phyloP scores from a whole-genome alignment of 2,888 invertebrate species.

The Monoplex corrugatus region DNA sequence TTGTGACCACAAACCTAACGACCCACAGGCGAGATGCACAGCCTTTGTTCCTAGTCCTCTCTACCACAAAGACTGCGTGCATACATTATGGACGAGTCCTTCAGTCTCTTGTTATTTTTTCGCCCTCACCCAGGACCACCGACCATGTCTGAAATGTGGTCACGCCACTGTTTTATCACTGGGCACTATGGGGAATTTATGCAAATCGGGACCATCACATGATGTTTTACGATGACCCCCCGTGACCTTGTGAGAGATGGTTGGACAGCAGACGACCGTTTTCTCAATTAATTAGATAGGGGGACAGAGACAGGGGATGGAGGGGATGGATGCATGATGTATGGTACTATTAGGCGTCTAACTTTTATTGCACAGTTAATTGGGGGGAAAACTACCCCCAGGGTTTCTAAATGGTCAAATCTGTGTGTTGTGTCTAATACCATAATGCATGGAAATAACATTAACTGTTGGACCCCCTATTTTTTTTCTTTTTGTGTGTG shows the following conservation, averaged over 20 bases:
- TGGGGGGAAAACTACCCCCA: neutral
- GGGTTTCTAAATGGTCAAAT: too few relatives aligned
- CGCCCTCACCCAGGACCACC: neutral
- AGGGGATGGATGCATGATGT: neutral
- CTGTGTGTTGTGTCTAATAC: too few relatives aligned
- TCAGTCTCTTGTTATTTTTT: neutral
- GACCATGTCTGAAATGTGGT: neutral
- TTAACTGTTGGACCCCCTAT: too few relatives aligned
- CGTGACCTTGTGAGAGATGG: neutral
- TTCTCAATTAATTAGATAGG: neutral
- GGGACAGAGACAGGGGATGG: neutral
- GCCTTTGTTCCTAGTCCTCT: neutral
- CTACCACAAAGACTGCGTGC: neutral
- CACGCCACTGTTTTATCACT: neutral
- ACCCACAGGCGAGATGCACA: neutral
- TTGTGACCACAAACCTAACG: neutral
- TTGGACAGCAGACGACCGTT: neutral
- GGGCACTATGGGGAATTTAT: constrained; percentile 3
- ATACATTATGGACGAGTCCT: neutral
- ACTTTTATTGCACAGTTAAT: neutral
- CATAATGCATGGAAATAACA: too few relatives aligned
- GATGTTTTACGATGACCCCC: constrained; percentile 31
- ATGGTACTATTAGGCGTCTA: neutral
- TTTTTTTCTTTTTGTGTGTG: too few relatives aligned
- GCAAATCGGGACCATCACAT: constrained; percentile 15